Base-by-base conservation (phyloP, 2,888 invertebrate species). In the Andrena minutula region DNA sequence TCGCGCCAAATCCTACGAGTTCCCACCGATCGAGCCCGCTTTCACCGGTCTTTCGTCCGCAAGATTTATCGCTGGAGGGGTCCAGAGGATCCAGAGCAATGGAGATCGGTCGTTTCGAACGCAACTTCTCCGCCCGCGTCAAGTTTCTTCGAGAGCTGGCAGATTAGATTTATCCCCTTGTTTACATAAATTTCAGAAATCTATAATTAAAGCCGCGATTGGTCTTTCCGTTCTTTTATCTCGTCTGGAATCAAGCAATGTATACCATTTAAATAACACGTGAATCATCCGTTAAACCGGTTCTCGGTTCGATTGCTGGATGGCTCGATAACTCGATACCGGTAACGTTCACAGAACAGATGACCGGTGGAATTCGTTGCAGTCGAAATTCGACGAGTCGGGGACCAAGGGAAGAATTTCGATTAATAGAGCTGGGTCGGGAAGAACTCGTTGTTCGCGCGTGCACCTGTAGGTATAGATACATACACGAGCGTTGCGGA, bases 241-340 rank as follows among this genome's bases (percentile, higher is more conserved):
- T 75, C 65, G 58, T 26, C 10, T 49, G 56, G 79, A 71, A 84
- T 75, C 73, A 63, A 49, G 61, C 65, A 32, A 60, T 80, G 75
- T 76, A 79, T 82, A 80, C 69, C 74, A 65, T 86, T 87, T 77
- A 75, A 86, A 78, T 70, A 83, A 87, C 61, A 77, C 71, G 83
- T 84, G 84, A 83, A 82, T 87, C 87, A 88, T 79, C 63, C 70
- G 61, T 75, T 41, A 71, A 86, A 87, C 87, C 88, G 86, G 88
- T 88, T 78, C 5, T 23, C 65, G 65, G 7, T 23, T 12, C 64
- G 61, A 81, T 77, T 26, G 16, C 53, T 30, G 64, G 41, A 41
- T 41, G 12, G 41, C 41, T 41, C 41, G 41, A 41, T 41, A 41
- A 41, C 16, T 41, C 41, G 41, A 41, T 41, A 41, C 41, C 60